These are phyloP conservation scores for Agrotis clavis DNA, from an alignment of 2,888 invertebrate genomes.

Conservation along the genomic window DNA sequence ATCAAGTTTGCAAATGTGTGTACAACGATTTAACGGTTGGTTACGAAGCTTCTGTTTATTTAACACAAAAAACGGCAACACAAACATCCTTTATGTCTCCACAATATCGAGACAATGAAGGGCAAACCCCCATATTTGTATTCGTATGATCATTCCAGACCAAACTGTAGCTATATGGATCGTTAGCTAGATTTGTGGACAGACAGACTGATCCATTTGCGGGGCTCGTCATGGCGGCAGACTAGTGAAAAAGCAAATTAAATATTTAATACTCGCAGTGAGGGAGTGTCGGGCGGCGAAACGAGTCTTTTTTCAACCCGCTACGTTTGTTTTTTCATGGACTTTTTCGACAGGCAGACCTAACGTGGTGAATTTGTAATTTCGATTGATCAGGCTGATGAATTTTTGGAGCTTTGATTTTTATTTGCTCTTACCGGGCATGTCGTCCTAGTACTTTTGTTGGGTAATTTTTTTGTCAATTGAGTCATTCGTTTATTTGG, in stretches of 20 bases:
- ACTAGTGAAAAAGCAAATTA: slow-evolving; percentile 74
- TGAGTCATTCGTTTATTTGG: not conserved
- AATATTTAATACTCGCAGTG: slow-evolving; percentile 78
- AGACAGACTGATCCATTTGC: slow-evolving; percentile 76
- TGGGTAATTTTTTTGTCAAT: not conserved
- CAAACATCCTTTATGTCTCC: slow-evolving; percentile 1
- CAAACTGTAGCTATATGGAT: slow-evolving; percentile 41
- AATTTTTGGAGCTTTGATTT: slow-evolving; percentile 43
- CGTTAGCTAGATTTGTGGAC: slow-evolving; percentile 52
- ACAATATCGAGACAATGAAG: slow-evolving; percentile 10
- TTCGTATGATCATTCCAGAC: slow-evolving; percentile 17
- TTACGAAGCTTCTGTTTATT: slow-evolving; percentile 2
- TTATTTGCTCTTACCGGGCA: slow-evolving; percentile 9
- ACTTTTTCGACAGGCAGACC: slow-evolving; percentile 46
- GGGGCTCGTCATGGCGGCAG: slow-evolving; percentile 61
- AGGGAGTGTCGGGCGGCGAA: slow-evolving; percentile 69
- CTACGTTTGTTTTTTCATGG: slow-evolving; percentile 57
- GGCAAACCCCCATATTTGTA: slow-evolving; percentile 7
- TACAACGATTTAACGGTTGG: not conserved
- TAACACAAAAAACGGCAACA: not conserved
- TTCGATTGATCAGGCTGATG: slow-evolving; percentile 51
- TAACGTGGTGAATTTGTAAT: slow-evolving; percentile 57
- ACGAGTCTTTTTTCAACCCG: slow-evolving; percentile 59
- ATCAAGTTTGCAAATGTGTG: slow-evolving; percentile 8
- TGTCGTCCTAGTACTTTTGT: slow-evolving; percentile 37